A percentile compares a stretch with the other conserved stretches of the same genome.
Evolutionary conservation across 2,888 invertebrate species (phyloP).

Genomic region (Nasonovia ribisnigri): DNA sequence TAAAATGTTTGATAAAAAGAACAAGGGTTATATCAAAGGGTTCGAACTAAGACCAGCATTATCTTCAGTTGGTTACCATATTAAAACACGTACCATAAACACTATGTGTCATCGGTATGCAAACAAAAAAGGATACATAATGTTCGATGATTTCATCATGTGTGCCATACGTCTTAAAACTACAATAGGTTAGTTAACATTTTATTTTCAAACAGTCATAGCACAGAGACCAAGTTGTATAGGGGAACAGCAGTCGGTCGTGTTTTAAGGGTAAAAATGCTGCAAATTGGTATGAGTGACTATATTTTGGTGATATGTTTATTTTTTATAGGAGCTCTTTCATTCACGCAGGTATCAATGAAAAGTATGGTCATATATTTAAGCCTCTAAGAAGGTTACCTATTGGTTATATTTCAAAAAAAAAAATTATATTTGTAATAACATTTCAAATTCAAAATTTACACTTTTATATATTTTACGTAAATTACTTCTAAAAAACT

Average conservation of each 20-base stretch:
- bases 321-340: not conserved
- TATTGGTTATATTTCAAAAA: not conserved
- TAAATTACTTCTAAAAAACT: no score
- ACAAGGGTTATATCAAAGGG: constrained; percentile 83
- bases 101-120: constrained; percentile 93
- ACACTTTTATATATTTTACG: not conserved
- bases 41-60: constrained; percentile 88
- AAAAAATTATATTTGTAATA: not conserved
- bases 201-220: not conserved
- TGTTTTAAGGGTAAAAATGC: not conserved
- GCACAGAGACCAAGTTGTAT: not conserved
- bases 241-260: not conserved
- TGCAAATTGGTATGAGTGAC: not conserved
- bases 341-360: not conserved
- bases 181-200: constrained; percentile 85
- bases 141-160: constrained; percentile 95
- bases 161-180: constrained; percentile 93
- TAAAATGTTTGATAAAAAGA: constrained; percentile 84
- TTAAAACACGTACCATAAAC: constrained; percentile 91
- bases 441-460: not conserved
- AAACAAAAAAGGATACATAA: constrained; percentile 83
- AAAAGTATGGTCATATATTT: not conserved
- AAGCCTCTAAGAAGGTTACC: not conserved
- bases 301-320: not conserved
- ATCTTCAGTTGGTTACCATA: constrained; percentile 88